These are phyloP conservation scores for Ceyx margarethae DNA, from an alignment of 2,113 vertebrate genomes.

Conservation along the genomic window DNA sequence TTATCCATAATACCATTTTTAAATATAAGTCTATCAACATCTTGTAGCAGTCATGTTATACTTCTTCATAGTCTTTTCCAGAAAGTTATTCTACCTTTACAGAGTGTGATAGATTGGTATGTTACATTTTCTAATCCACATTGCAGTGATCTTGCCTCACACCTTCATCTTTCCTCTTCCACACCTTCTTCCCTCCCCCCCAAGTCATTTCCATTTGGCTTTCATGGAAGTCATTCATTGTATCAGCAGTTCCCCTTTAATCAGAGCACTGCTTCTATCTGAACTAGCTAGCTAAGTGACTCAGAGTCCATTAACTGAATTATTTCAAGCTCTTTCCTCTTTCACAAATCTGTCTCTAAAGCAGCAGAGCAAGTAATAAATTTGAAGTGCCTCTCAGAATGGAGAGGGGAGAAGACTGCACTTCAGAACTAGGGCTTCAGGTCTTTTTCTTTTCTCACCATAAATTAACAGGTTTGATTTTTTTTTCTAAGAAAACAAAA, in stretches of 20 bases:
- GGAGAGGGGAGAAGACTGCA: background rate
- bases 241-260: constrained; percentile 22
- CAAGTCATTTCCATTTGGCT: constrained; percentile 23
- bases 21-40: background rate
- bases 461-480: background rate
- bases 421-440: constrained; percentile 33
- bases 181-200: background rate
- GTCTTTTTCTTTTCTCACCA: constrained; percentile 1
- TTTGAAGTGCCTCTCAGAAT: background rate
- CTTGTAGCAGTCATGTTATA: background rate
- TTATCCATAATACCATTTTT: background rate
- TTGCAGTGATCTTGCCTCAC: background rate
- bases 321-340: constrained; percentile 11
- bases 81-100: background rate
- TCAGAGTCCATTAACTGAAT: constrained; percentile 27
- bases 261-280: constrained; percentile 6
- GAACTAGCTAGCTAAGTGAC: background rate
- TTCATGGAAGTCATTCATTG: constrained; percentile 19
- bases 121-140: constrained; percentile 9
- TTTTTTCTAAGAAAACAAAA: background rate
- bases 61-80: constrained; percentile 3
- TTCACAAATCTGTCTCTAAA: constrained; percentile 2
- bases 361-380: background rate
- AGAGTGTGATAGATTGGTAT: background rate
- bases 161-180: background rate